Evolutionary conservation across 1,140 invertebrate species (phyloP).

Genomic region (Leptopilina clavipes): DNA sequence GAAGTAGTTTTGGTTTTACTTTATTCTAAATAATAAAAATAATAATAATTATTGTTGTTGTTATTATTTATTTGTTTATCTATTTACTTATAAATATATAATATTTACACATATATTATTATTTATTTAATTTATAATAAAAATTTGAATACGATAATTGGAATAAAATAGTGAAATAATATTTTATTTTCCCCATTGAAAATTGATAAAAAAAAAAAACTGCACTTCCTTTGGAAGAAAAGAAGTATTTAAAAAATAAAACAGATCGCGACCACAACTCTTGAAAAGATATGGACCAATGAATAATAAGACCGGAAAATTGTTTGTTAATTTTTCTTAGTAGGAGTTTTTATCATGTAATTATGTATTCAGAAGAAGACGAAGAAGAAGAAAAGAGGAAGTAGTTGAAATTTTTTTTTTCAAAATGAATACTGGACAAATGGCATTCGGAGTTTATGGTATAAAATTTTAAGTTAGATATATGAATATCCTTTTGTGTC

Average conservation of each 20-base stretch:
- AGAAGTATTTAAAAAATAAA: background rate
- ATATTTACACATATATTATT: too few relatives aligned
- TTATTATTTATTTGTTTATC: too few relatives aligned
- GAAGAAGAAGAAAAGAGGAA: background rate
- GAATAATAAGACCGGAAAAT: slow-evolving; percentile 8
- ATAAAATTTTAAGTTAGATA: background rate
- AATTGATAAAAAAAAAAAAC: background rate
- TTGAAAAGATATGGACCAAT: slow-evolving; percentile 21
- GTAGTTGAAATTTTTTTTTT: background rate
- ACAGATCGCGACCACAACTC: background rate
- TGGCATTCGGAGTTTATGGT: background rate
- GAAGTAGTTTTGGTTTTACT: too few relatives aligned
- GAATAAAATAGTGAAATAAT: too few relatives aligned
- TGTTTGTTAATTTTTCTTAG: slow-evolving; percentile 14
- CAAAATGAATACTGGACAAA: background rate
- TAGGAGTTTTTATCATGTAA: background rate
- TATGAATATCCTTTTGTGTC: slow-evolving; percentile 21
- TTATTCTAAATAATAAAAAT: too few relatives aligned
- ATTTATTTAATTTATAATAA: too few relatives aligned
- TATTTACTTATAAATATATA: too few relatives aligned
- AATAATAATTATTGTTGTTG: too few relatives aligned
- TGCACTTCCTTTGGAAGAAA: background rate
- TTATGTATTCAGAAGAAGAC: background rate
- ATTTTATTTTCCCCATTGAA: too few relatives aligned
- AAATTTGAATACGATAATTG: too few relatives aligned